These are phyloP conservation scores for Leptinotarsa juncta DNA, from an alignment of 2,888 invertebrate genomes.

Conservation along the genomic window DNA sequence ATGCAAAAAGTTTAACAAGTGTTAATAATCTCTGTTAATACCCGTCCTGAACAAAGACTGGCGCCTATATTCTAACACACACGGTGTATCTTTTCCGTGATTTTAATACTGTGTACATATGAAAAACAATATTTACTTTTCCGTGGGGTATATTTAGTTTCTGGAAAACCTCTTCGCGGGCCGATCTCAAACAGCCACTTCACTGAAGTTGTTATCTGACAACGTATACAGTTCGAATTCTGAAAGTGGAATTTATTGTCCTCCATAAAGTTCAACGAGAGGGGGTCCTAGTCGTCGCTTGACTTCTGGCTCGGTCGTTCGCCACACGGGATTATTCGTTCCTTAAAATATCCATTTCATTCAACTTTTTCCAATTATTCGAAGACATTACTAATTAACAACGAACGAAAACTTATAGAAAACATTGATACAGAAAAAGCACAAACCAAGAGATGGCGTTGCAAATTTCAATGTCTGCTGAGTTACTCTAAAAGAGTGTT, in stretches of 20 bases:
- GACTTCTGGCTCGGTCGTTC: slow-evolving; percentile 13
- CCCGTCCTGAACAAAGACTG: neutral
- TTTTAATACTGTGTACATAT: slow-evolving; percentile 7
- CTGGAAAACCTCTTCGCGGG: slow-evolving; percentile 28
- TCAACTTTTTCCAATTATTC: slow-evolving; percentile 18
- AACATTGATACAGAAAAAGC: neutral
- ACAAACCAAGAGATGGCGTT: no score
- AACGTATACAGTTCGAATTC: slow-evolving; percentile 29
- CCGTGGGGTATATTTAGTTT: slow-evolving; percentile 19
- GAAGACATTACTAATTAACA: slow-evolving; percentile 20
- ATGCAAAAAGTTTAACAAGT: neutral
- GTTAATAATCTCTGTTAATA: neutral
- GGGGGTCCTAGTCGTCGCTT: slow-evolving; percentile 18
- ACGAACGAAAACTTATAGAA: neutral
- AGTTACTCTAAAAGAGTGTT: no score
- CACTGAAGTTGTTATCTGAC: slow-evolving; percentile 29
- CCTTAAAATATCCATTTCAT: slow-evolving; percentile 25
- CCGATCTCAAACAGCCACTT: slow-evolving; percentile 13
- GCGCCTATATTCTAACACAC: neutral
- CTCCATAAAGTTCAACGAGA: slow-evolving; percentile 33
- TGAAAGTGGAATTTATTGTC: slow-evolving; percentile 31
- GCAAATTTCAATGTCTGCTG: no score
- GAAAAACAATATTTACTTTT: slow-evolving; percentile 20
- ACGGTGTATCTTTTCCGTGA: neutral
- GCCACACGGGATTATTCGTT: slow-evolving; percentile 13